These are phyloP conservation scores for Bombus haemorrhoidalis DNA, from an alignment of 1,140 invertebrate species.

Conservation along the genomic window DNA sequence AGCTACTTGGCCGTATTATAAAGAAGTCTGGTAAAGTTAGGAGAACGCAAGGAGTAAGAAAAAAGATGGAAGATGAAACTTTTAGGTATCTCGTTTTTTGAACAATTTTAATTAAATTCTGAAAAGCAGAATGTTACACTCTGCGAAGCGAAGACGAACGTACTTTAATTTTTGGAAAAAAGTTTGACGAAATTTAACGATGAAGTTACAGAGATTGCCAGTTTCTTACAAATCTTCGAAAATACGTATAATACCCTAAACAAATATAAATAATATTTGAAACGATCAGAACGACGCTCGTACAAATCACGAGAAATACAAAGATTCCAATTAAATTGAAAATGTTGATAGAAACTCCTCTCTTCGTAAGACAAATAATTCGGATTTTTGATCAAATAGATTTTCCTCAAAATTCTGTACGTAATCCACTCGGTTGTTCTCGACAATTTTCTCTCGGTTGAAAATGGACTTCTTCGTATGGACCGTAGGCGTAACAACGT, in stretches of 20 bases:
- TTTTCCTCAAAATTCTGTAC: slow-evolving; percentile 21
- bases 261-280: no score
- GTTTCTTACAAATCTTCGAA: background rate
- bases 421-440: background rate
- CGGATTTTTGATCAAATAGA: background rate
- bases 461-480: slow-evolving; percentile 16
- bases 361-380: background rate
- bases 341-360: background rate
- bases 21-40: background rate
- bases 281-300: no score
- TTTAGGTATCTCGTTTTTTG: background rate
- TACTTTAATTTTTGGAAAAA: no score
- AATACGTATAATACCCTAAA: background rate
- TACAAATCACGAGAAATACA: no score
- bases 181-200: background rate
- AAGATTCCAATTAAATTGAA: background rate
- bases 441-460: slow-evolving; percentile 33
- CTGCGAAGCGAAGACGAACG: no score
- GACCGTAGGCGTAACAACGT: slow-evolving; percentile 43
- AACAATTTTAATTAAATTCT: background rate
- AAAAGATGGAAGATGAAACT: background rate
- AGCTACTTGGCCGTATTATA: fast-evolving
- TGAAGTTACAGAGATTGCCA: background rate
- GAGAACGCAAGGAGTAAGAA: background rate
- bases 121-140: background rate